A percentile compares a stretch with the other conserved stretches of the same genome.
These are phyloP conservation scores for Melanotaenia boesemani DNA, from an alignment of 2,797 vertebrate genomes.

Conservation along the genomic window DNA sequence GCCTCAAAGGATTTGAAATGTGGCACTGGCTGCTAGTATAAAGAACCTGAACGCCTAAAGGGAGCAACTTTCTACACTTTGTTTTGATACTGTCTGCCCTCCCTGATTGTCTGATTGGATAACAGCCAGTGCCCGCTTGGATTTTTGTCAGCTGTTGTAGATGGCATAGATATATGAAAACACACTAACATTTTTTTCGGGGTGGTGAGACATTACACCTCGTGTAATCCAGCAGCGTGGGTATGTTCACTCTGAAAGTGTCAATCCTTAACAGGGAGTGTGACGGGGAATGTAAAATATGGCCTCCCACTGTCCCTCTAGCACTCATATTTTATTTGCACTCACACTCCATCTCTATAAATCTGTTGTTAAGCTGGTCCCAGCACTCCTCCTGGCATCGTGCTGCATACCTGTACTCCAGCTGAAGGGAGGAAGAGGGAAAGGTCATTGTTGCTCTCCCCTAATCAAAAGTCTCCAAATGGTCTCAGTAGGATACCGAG, in stretches of 20 bases:
- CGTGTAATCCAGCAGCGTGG: conserved; percentile 17
- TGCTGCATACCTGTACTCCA: conserved; percentile 14
- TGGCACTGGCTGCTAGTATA: conserved; percentile 14
- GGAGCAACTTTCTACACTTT: conserved; percentile 19
- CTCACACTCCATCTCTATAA: conserved; percentile 5
- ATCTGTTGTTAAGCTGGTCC: conserved; percentile 23
- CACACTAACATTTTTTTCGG: conserved; percentile 24
- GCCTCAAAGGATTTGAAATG: conserved; percentile 35
- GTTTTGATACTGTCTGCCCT: conserved; percentile 20
- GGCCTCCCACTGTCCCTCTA: conserved; percentile 29
- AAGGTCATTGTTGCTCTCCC: conserved; percentile 41
- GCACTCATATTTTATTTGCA: conserved; percentile 30
- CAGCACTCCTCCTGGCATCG: conserved; percentile 1
- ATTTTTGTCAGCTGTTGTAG: neutral
- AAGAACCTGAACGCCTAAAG: neutral
- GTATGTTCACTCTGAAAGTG: neutral
- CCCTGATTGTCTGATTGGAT: conserved; percentile 18
- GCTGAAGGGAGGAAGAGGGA: conserved; percentile 31
- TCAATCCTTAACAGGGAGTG: conserved; percentile 12
- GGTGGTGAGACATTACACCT: conserved; percentile 1
- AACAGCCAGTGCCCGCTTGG: conserved; percentile 6
- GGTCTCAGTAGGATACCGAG: conserved; percentile 3
- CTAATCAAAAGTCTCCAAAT: conserved; percentile 39
- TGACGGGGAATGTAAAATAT: conserved; percentile 49
- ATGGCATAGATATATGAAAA: conserved; percentile 1